A percentile compares a stretch with the other conserved stretches of the same genome.
Evolutionary conservation across 2,113 vertebrate species (phyloP).

Genomic region (Corapipo altera): DNA sequence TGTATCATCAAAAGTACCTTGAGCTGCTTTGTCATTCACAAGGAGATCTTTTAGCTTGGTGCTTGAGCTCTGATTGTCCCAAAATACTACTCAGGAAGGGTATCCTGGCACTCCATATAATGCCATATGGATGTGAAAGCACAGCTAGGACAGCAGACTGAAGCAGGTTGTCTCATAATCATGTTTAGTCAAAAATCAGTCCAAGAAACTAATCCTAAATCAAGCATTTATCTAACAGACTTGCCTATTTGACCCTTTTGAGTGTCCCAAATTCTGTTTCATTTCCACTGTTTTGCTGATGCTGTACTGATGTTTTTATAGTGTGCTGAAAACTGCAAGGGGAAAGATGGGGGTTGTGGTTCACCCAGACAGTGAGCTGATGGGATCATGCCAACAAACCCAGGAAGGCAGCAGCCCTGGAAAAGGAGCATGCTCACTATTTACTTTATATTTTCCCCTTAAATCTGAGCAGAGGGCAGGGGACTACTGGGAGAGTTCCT

Average conservation of each 20-base stretch:
- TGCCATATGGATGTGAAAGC: slow-evolving; percentile 7
- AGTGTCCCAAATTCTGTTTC: neutral
- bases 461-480: neutral
- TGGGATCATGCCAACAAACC: neutral
- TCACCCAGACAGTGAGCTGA: neutral
- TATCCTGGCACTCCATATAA: neutral
- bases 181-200: neutral
- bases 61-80: neutral
- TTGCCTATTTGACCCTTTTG: neutral
- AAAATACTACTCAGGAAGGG: neutral
- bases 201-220: neutral
- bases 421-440: neutral
- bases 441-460: neutral
- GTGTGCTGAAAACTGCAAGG: neutral
- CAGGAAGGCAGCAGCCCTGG: neutral
- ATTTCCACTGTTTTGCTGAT: neutral
- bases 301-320: neutral
- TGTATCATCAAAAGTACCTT: neutral
- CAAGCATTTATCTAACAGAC: neutral
- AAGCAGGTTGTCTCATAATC: neutral
- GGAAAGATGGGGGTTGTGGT: neutral
- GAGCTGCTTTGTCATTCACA: neutral
- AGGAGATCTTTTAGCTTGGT: neutral
- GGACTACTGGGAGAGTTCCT: neutral
- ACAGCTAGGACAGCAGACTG: neutral